Base-by-base conservation (phyloP, 1,140 invertebrate genomes). In the Anastrepha obliqua region DNA sequence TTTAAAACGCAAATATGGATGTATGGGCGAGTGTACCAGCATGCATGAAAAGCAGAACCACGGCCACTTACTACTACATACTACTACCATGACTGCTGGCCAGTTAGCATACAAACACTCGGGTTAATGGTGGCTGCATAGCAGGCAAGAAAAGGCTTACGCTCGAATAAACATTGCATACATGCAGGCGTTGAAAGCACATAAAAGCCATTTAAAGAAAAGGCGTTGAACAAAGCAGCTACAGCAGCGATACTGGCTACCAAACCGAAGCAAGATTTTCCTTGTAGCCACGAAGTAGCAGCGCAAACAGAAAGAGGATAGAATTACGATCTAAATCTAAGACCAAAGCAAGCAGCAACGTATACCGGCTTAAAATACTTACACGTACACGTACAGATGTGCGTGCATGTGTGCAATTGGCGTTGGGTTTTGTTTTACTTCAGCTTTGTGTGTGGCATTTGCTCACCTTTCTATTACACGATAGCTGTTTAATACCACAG, bases 151-250 rank as follows among this genome's bases (percentile, higher is more conserved):
- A 81, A 81, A 81, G 74, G 74, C 74, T 81, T 81, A 81, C 74
- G 74, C 74, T 81, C 74, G 74, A 81, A 81, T 81, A 55, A 55
- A 81, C 74, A 81, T 81, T 81, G 74, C 74, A 81, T 81, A 55
- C 44, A 81, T 81, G 74, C 74, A 81, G 74, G 74, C 74, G 74
- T 81, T 81, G 47, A 81, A 81, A 55, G 74, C 74, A 47, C 74
- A 81, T 81, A 8, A 81, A 81, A 81, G 47, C 74, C 47, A 81
- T 81, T 81, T 81, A 51, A 81, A 81, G 47, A 55, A 81, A 81
- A 55, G 44, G 74, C 47, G 74, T 81, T 55, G 74, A 58, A 47
- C 44, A 81, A 55, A 81, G 74, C 47, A 58, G 70, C 13, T 44
- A 58, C 15, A 81, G 47, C n/a, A 81, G 47, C 47, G 67, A 74